Base-by-base conservation (phyloP, 2,888 invertebrate genomes). In the Stenodema calcarata region DNA sequence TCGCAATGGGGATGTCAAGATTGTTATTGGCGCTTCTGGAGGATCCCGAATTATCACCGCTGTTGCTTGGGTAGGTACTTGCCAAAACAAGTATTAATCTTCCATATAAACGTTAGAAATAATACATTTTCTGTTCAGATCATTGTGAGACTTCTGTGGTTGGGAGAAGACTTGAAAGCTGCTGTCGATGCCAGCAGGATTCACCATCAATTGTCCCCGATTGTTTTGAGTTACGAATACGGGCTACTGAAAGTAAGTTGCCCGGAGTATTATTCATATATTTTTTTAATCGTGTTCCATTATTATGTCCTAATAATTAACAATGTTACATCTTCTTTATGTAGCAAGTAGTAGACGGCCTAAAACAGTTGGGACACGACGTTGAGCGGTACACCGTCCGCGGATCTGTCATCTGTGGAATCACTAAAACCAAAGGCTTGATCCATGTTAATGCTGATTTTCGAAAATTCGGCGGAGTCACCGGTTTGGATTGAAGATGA, bases 141-240 rank as follows among this genome's bases (percentile, higher is more conserved):
- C 1, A 92, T 94, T 47, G 92, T 95, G 82, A 92, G 94, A 86
- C 93, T 94, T 89, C 90, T 95, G 0, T 93, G 95, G 91, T 93
- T 95, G 87, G 93, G 93, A 7, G 92, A 93, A 76, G 92, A 93
- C 14, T 92, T 98, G 47, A 92, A 94, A 69, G 92, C 94, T 79
- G 94, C 96, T 0, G 93, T 97, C 80, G 94, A 95, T 89, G 92
- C 93, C 2, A 93, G 94, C 0, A 93, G 98, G 79, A 90, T 98
- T 7, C 98, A 98, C 91, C 98, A 98, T 91, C 98, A 98, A 91
- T 93, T 98, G 86, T 92, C 94, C 73, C 97, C 97, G 0, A 95
- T 95, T 94, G 91, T 92, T 86, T 91, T 96, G 0, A 92, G 94
- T 87, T 93, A 95, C 89, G 96, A 97, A 90, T 90, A 91, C 0